Base-by-base conservation (phyloP, 2,113 vertebrate genomes). In the Aythya baeri region DNA sequence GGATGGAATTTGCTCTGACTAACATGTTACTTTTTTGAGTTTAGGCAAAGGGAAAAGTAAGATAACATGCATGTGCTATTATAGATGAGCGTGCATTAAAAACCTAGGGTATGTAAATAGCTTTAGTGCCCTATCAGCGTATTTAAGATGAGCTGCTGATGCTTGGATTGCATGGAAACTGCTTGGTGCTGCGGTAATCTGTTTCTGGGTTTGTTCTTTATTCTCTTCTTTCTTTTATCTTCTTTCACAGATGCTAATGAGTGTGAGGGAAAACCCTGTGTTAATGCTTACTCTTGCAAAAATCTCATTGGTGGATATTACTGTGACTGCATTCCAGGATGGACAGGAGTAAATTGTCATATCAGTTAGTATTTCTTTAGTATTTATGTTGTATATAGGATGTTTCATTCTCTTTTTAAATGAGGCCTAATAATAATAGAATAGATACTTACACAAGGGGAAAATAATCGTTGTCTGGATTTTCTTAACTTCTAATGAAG, bases 231-330 rank as follows among this genome's bases (percentile, higher is more conserved):
- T 98, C 94, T 97, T 97, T 98, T 98, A 96, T 98, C 98, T 98
- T 90, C 95, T 93, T 99, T 98, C 98, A 97, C 99, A 99, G 99
- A 99, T 98, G 98, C 98, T 98, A 98, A 99, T 99, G 99, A 99
- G 98, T 99, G 99, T 97, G 97, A 97, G 90, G 98, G 98, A 97
- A 98, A 98, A 98, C 98, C 99, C 98, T 99, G 99, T 98, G 97
- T 98, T 98, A 99, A 99, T 97, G 98, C 99, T 99, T 99, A 99
- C 97, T 98, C 98, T 98, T 99, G 99, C 99, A 99, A 99, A 99
- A 99, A 99, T 98, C 98, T 99, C 98, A 99, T 99, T 99, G 99
- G 99, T 98, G 99, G 99, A 99, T 99, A 99, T 99, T 99, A 98
- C 98, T 99, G 99, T 98, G 97, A 98, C 98, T 99, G 99, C 98